Conservation (phyloP, 1,140 invertebrate genomes). For the Lithobius niger region DNA sequence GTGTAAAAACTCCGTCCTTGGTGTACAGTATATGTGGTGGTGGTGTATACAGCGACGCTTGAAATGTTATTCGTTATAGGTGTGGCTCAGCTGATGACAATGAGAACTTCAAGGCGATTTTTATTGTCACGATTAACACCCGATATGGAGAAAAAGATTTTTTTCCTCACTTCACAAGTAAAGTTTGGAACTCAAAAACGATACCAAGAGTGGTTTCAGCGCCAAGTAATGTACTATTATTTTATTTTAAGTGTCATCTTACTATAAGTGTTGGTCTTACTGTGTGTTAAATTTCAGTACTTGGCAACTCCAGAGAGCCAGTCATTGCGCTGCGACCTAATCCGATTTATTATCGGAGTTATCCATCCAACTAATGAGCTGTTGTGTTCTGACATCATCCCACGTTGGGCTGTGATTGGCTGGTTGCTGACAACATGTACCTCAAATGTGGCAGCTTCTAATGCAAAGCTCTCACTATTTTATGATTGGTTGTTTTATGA, state of each 20-base stretch:
- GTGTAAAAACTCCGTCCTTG: too few species aligned
- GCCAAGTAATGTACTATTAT: slow-evolving; percentile 38
- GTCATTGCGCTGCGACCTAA: slow-evolving; percentile 82
- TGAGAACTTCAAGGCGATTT: slow-evolving; percentile 78
- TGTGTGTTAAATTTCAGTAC: slow-evolving; percentile 48
- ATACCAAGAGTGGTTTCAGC: slow-evolving; percentile 98
- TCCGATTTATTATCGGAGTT: slow-evolving; percentile 91
- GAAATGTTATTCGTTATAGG: slow-evolving; percentile 33
- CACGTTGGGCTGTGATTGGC: slow-evolving; percentile 94
- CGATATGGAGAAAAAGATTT: slow-evolving; percentile 92
- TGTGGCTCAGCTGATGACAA: slow-evolving; percentile 71
- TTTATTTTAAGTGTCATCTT: neutral
- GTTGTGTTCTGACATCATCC: slow-evolving; percentile 94
- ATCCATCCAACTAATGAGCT: slow-evolving; percentile 97
- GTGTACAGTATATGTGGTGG: too few species aligned
- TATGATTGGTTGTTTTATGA: slow-evolving; percentile 98
- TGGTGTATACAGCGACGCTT: too few species aligned
- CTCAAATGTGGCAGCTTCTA: slow-evolving; percentile 80
- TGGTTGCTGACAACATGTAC: slow-evolving; percentile 95
- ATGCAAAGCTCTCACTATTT: slow-evolving; percentile 89
- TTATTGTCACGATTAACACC: slow-evolving; percentile 82
- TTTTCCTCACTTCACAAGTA: slow-evolving; percentile 82
- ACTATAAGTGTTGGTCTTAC: neutral
- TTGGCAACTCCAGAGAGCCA: slow-evolving; percentile 94
- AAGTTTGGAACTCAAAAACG: slow-evolving; percentile 94